These are phyloP conservation scores for Cydia amplana DNA, from an alignment of 1,140 invertebrate species.

Conservation along the genomic window DNA sequence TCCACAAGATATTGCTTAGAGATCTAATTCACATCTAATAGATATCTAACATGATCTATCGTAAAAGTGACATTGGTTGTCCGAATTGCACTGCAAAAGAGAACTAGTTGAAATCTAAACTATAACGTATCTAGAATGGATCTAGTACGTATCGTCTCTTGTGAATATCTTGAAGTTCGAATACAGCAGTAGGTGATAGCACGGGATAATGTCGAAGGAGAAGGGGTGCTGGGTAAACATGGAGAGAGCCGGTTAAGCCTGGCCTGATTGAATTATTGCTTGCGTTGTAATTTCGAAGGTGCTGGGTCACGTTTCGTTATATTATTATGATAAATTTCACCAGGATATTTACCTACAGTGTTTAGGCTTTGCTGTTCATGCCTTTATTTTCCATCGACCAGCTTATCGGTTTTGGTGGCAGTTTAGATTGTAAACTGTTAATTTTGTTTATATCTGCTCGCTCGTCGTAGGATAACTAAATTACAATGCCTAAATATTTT, in stretches of 20 bases:
- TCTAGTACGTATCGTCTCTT: too few relatives aligned
- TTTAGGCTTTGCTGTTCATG: background rate
- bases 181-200: too few relatives aligned
- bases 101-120: too few relatives aligned
- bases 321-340: conserved; percentile 42
- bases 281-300: conserved; percentile 56
- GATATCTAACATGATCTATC: too few relatives aligned
- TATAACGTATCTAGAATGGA: too few relatives aligned
- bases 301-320: conserved; percentile 56
- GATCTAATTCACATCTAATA: too few relatives aligned
- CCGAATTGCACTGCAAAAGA: too few relatives aligned
- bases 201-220: conserved; percentile 53
- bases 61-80: too few relatives aligned
- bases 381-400: background rate
- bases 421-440: background rate
- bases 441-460: too few relatives aligned
- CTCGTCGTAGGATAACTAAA: background rate
- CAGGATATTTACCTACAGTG: conserved; percentile 18
- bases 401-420: background rate
- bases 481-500: background rate
- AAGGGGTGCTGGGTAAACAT: conserved; percentile 70
- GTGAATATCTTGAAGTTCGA: too few relatives aligned
- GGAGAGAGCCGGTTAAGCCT: conserved; percentile 65
- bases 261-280: conserved; percentile 76
- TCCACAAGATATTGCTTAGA: too few relatives aligned